A percentile compares a stretch with the other conserved stretches of the same genome.
Evolutionary conservation across 1,140 invertebrate species (phyloP).

Genomic region (Pachyrhynchus sulphureomaculatus): DNA sequence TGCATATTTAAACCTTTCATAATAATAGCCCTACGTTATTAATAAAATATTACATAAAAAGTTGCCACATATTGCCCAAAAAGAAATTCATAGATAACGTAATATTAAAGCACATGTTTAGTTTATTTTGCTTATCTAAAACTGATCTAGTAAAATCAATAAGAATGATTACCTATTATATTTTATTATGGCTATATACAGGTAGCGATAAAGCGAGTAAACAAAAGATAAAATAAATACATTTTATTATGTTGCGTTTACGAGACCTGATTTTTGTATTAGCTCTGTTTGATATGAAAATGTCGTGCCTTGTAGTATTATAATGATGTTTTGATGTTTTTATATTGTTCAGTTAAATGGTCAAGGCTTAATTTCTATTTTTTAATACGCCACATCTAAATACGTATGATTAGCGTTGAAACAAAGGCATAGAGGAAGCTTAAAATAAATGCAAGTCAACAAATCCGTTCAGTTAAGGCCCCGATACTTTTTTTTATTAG

Average conservation of each 20-base stretch:
- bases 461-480: too few relatives aligned
- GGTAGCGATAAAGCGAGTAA: conserved; percentile 28
- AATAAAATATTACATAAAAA: too few relatives aligned
- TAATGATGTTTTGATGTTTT: neutral
- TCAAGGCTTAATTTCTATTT: too few relatives aligned
- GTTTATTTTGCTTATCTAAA: conserved; percentile 26
- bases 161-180: conserved; percentile 33
- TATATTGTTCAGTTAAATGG: neutral
- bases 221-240: conserved; percentile 19
- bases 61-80: neutral
- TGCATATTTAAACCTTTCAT: too few relatives aligned
- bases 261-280: conserved; percentile 19
- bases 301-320: neutral
- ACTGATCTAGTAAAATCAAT: conserved; percentile 30
- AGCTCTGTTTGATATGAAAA: neutral
- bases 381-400: too few relatives aligned
- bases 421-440: too few relatives aligned
- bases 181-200: conserved; percentile 25
- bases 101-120: conserved; percentile 16
- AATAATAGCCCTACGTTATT: too few relatives aligned
- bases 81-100: conserved; percentile 20
- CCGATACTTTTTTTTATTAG: too few relatives aligned
- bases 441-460: too few relatives aligned
- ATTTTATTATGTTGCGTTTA: conserved; percentile 22
- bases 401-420: too few relatives aligned